Conservation (phyloP, 2,888 invertebrate species). For the Plemyria rubiginata region DNA sequence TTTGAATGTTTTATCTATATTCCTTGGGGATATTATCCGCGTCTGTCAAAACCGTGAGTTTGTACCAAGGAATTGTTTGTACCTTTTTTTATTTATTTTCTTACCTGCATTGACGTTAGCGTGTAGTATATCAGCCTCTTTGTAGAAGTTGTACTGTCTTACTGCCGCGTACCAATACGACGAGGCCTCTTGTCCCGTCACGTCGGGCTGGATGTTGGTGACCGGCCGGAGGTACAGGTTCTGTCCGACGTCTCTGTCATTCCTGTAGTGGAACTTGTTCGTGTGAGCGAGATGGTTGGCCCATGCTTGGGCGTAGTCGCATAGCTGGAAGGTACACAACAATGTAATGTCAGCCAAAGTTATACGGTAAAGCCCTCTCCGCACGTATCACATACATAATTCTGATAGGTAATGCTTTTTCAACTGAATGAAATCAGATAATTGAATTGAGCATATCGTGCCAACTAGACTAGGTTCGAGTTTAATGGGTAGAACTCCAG, state of each 20-base stretch:
- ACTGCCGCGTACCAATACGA: constrained; percentile 93
- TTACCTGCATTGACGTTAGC: constrained; percentile 92
- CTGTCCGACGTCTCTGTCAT: constrained; percentile 91
- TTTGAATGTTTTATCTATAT: too few relatives aligned
- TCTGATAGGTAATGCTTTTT: too few relatives aligned
- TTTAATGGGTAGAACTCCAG: too few relatives aligned
- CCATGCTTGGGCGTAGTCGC: constrained; percentile 93
- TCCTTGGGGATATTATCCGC: too few relatives aligned
- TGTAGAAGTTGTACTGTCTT: constrained; percentile 89
- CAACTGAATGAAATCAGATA: too few relatives aligned
- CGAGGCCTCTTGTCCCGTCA: constrained; percentile 91
- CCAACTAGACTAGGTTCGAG: too few relatives aligned
- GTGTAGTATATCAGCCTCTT: constrained; percentile 89
- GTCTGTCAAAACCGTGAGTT: too few relatives aligned
- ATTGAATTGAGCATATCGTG: too few relatives aligned
- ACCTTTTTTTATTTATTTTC: constrained; percentile 5
- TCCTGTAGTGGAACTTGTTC: constrained; percentile 91
- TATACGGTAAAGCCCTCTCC: too few relatives aligned
- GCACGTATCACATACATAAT: too few relatives aligned
- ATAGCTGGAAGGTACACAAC: constrained; percentile 82
- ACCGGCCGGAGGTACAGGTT: constrained; percentile 91
- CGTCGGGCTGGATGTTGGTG: constrained; percentile 87
- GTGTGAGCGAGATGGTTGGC: constrained; percentile 94
- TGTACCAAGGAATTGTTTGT: too few relatives aligned
- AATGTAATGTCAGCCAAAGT: too few relatives aligned